A percentile compares a stretch with the other conserved stretches of the same genome.
These are phyloP conservation scores for Chaetodon auriga DNA, from an alignment of 2,113 vertebrate genomes.

Conservation along the genomic window DNA sequence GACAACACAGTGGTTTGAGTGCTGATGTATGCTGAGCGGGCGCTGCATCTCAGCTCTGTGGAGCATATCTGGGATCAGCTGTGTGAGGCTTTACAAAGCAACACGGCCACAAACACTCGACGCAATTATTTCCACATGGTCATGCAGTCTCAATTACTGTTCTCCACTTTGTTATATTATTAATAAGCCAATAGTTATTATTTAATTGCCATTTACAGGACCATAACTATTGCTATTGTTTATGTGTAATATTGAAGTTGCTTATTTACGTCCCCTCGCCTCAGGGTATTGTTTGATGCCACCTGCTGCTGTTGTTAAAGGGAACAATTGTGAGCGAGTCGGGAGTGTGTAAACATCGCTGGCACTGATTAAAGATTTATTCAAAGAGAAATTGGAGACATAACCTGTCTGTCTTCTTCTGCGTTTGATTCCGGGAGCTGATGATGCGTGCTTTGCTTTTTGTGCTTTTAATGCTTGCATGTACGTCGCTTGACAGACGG, in stretches of 20 bases:
- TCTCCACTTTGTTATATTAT: not conserved
- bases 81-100: not conserved
- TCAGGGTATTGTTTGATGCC: not conserved
- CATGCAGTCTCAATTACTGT: not conserved
- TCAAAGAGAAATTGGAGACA: not conserved
- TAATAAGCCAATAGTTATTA: not conserved
- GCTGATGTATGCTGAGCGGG: no score
- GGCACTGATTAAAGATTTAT: not conserved
- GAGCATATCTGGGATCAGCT: not conserved
- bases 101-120: no score
- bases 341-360: not conserved
- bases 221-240: not conserved
- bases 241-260: not conserved
- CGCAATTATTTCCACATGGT: not conserved
- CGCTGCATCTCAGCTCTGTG: not conserved
- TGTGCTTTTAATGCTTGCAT: no score
- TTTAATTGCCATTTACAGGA: not conserved
- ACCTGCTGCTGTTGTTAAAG: constrained; percentile 12
- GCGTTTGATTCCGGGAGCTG: no score
- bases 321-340: no score
- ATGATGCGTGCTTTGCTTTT: no score
- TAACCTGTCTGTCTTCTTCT: no score
- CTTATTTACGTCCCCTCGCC: not conserved
- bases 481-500: no score
- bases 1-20: not conserved